Evolutionary conservation across 2,797 vertebrate species (phyloP).

Genomic region (Amphiprion clarkii): DNA sequence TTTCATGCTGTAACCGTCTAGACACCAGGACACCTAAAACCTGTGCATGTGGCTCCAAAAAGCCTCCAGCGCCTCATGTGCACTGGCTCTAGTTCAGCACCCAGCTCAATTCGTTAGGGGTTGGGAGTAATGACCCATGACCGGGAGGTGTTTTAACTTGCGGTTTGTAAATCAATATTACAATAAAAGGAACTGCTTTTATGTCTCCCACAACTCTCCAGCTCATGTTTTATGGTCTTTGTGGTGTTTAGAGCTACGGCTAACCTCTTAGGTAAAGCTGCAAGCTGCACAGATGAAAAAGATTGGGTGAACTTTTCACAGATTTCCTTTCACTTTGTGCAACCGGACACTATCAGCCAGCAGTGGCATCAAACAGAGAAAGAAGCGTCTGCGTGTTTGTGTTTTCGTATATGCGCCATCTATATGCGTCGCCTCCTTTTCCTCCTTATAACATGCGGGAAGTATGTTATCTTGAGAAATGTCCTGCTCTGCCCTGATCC

Average conservation of each 20-base stretch:
- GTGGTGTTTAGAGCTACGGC: conserved; percentile 65
- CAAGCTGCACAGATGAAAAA: conserved; percentile 57
- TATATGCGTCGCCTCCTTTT: conserved; percentile 22
- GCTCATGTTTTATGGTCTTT: conserved; percentile 79
- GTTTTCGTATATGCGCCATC: conserved; percentile 6
- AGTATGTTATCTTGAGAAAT: conserved; percentile 59
- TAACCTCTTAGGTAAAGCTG: conserved; percentile 57
- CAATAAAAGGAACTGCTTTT: conserved; percentile 79
- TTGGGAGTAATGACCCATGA: conserved; percentile 70
- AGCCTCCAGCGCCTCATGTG: conserved; percentile 47
- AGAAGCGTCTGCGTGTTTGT: conserved; percentile 11
- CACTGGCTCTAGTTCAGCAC: conserved; percentile 58
- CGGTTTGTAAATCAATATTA: conserved; percentile 83
- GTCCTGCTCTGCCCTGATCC: conserved; percentile 52
- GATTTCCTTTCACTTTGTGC: conserved; percentile 74
- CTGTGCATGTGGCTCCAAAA: conserved; percentile 55
- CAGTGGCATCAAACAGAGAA: conserved; percentile 20
- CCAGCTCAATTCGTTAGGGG: conserved; percentile 55
- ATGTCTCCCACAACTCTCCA: conserved; percentile 77
- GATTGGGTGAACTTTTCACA: conserved; percentile 48
- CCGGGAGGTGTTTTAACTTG: conserved; percentile 72
- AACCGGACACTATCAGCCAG: conserved; percentile 63
- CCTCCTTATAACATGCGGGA: conserved; percentile 28
- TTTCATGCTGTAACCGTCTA: conserved; percentile 72
- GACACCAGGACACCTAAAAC: conserved; percentile 78